Evolutionary conservation across 2,113 vertebrate species (phyloP), one percentile per base, ranked within the genome.

Genomic region (Sceloporus tristichus): DNA sequence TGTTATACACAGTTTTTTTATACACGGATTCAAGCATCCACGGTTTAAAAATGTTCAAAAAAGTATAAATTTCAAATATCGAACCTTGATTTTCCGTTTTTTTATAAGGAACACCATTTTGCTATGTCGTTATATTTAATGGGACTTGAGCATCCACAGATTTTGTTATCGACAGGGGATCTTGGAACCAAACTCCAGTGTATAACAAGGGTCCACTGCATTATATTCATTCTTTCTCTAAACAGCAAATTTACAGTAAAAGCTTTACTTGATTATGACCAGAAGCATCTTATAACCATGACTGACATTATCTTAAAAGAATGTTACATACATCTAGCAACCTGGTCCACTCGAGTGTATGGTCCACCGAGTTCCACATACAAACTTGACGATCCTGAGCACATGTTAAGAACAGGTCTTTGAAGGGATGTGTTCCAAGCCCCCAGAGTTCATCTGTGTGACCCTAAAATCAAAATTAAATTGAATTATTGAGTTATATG

Each of bases 371-470:
- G 91, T 98, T 98, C 99, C 99, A 99, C 94, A 99, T 96, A 87
- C 98, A 99, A 87, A 99, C 98, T 92, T 98, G 98, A 66, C 98
- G 97, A 95, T 99, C 98, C 96, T 99, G 98, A 87, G 98, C 99
- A 88, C 99, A 99, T 0, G 98, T 98, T 95, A 99, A 97, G 89
- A 99, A 98, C 91, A 98, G 90, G 18, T 98, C 96, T 94, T 97
- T 98, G 96, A 98, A 99, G 5, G 99, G 99, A 94, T 99, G 99
- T 66, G 98, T 96, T 38, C 98, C 98, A 92, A 99, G 92, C 91
- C 99, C 99, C 99, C 98, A 99, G 79, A 99, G 98, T 92, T 99
- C 99, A 85, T 99, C 99, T 42, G 98, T 99, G 96, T 99, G 99
- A 88, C 99, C 99, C 98, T 99, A 92, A 29, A 93, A 91, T 65